Evolutionary conservation across 2,797 vertebrate species (phyloP).

Genomic region (Sebastes flavidus): DNA sequence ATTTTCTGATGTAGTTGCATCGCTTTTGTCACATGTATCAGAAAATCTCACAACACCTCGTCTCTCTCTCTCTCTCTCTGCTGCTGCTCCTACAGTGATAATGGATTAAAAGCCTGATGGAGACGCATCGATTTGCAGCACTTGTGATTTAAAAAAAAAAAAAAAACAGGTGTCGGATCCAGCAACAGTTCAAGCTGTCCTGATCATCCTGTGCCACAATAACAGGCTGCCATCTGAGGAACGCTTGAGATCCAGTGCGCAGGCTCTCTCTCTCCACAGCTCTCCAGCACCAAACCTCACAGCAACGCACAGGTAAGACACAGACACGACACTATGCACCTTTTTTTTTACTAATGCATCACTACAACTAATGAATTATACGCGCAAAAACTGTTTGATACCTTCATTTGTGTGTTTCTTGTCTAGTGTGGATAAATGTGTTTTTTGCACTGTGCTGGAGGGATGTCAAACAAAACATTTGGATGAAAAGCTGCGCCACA

Average conservation of each 20-base stretch:
- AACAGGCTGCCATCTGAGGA: constrained; percentile 66
- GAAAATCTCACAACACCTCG: constrained; percentile 46
- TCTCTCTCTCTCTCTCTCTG: background rate
- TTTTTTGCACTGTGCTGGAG: constrained; percentile 43
- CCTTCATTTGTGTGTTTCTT: constrained; percentile 13
- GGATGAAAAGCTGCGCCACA: constrained; percentile 71
- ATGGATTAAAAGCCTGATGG: constrained; percentile 58
- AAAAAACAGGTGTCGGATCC: constrained; percentile 49
- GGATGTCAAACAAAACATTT: constrained; percentile 62
- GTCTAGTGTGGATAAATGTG: background rate
- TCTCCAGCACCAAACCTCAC: constrained; percentile 68
- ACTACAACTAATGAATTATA: background rate
- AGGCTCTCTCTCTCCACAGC: constrained; percentile 56
- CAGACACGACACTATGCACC: constrained; percentile 78
- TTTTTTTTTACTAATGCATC: constrained; percentile 23
- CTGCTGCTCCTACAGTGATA: background rate
- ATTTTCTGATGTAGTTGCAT: constrained; percentile 20
- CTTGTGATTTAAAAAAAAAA: background rate
- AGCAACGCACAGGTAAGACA: constrained; percentile 81
- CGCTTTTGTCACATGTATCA: constrained; percentile 39
- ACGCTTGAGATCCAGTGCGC: constrained; percentile 70
- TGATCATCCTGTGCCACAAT: constrained; percentile 59
- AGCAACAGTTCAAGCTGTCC: constrained; percentile 58
- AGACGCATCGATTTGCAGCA: constrained; percentile 24
- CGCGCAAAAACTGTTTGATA: background rate